Conservation (phyloP, 1,140 invertebrate species). For the Pseudomyrmex sp. region DNA sequence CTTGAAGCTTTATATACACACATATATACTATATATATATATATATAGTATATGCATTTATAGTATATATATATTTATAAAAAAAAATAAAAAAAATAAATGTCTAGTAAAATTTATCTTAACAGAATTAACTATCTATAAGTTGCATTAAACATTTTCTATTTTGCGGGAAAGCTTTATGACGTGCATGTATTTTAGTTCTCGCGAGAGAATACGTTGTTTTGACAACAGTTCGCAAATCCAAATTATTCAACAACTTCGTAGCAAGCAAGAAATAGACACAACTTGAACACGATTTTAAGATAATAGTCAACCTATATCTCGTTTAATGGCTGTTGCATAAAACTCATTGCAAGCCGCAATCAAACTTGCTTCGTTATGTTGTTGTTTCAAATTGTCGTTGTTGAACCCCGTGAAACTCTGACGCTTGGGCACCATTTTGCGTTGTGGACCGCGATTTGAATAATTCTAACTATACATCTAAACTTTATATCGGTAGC, state of each 20-base stretch:
- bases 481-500: background rate
- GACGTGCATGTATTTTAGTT: background rate
- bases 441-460: slow-evolving; percentile 28
- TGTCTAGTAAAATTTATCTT: too few species aligned
- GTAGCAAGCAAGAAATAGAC: too few species aligned
- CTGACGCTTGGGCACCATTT: slow-evolving; percentile 31
- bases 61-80: too few species aligned
- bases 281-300: background rate
- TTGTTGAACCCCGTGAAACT: slow-evolving; percentile 34
- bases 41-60: too few species aligned
- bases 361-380: slow-evolving; percentile 15
- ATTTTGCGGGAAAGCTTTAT: background rate
- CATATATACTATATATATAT: too few species aligned
- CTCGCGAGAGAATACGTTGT: background rate
- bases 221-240: background rate
- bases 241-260: background rate
- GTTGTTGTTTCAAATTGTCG: slow-evolving; percentile 16
- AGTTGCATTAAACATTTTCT: background rate
- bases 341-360: slow-evolving; percentile 34
- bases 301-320: background rate
- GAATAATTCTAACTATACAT: slow-evolving; percentile 41
- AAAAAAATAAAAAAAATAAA: too few species aligned
- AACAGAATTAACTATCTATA: too few species aligned
- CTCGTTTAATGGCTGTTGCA: background rate
- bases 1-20: too few species aligned